A percentile compares a stretch with the other conserved stretches of the same genome.
phyloP scores from a whole-genome alignment of 2,113 vertebrate genomes.

The Rhinoptilus africanus region DNA sequence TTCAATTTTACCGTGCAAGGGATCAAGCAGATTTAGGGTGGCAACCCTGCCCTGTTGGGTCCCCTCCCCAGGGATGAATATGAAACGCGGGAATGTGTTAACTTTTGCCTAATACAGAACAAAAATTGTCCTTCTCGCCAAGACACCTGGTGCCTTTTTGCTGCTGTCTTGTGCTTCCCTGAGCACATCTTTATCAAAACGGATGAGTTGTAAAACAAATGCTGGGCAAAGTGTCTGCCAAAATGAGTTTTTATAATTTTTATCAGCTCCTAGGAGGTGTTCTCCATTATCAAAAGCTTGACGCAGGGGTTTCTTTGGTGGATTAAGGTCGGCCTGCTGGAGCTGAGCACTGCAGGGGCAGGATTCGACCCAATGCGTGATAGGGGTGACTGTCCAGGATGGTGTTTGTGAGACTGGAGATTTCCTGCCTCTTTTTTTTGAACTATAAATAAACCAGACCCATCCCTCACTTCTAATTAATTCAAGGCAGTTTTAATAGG shows the following conservation, averaged over 20 bases:
- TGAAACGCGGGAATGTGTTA: neutral
- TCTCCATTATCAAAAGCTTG: neutral
- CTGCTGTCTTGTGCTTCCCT: neutral
- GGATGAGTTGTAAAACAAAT: neutral
- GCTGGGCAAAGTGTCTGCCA: neutral
- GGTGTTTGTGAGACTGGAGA: neutral
- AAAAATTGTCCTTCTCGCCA: neutral
- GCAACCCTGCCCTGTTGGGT: neutral
- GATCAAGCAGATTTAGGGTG: neutral
- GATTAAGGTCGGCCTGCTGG: neutral
- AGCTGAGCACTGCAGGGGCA: neutral
- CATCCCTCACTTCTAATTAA: neutral
- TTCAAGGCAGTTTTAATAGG: neutral
- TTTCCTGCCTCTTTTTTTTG: neutral
- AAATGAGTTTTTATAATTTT: neutral
- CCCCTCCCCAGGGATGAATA: neutral
- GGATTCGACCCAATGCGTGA: neutral
- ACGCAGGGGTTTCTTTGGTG: neutral
- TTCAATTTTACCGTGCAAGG: neutral
- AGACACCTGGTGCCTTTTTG: neutral
- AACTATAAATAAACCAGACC: neutral
- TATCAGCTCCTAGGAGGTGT: neutral
- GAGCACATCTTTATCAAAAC: neutral
- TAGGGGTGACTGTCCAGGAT: neutral
- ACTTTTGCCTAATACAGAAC: neutral